Evolutionary conservation across 2,797 vertebrate genomes (phyloP).

Genomic region (Cercopithecus petaurista): DNA sequence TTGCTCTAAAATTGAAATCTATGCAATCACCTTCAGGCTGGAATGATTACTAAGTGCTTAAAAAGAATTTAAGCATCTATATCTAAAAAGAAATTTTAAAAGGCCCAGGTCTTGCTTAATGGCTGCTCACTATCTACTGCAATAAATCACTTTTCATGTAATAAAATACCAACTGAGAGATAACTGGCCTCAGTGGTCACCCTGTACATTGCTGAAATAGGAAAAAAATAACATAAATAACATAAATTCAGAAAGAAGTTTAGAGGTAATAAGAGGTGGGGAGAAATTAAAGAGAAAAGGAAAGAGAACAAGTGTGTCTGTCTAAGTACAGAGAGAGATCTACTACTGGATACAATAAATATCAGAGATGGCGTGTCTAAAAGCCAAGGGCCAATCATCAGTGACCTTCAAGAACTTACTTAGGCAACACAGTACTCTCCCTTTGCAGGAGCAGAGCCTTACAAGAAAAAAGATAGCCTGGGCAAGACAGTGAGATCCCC

Average conservation of each 20-base stretch:
- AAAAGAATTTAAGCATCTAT: slow-evolving; percentile 43
- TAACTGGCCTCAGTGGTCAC: slow-evolving; percentile 11
- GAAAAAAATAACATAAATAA: not conserved
- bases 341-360: slow-evolving; percentile 4
- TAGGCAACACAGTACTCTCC: not conserved
- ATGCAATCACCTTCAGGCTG: slow-evolving; percentile 41
- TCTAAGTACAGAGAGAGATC: slow-evolving; percentile 9
- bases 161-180: slow-evolving; percentile 49
- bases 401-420: not conserved
- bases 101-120: slow-evolving; percentile 3
- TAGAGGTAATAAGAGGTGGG: not conserved
- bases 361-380: not conserved
- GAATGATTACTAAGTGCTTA: slow-evolving; percentile 45
- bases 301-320: slow-evolving; percentile 1
- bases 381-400: not conserved
- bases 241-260: slow-evolving; percentile 5
- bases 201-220: not conserved
- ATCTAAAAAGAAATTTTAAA: slow-evolving; percentile 54
- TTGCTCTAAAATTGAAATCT: slow-evolving; percentile 49
- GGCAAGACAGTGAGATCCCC: not conserved
- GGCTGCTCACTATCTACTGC: not conserved
- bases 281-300: not conserved
- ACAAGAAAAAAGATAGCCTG: not conserved
- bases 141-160: slow-evolving; percentile 29
- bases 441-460: slow-evolving; percentile 10